Conservation (phyloP, 2,888 invertebrate species). For the Coleophora flavipennella region DNA sequence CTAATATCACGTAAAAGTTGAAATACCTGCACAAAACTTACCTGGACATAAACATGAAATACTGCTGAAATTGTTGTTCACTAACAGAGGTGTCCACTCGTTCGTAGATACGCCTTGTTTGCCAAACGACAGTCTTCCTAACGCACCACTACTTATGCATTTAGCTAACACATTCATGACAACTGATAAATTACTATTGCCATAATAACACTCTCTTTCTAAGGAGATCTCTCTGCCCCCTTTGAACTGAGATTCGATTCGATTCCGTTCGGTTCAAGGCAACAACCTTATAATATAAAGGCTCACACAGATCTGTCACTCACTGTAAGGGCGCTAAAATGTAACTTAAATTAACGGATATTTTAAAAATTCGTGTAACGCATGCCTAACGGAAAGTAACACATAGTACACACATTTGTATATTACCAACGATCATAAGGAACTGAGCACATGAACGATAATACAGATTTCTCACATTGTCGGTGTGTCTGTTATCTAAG, state of each 20-base stretch:
- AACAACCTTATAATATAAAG: no score
- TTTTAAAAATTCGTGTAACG: background rate
- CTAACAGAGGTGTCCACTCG: conserved; percentile 48
- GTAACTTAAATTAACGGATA: no score
- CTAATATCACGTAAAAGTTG: no score
- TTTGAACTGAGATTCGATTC: no score
- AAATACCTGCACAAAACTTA: conserved; percentile 14
- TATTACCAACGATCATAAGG: background rate
- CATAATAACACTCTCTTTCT: conserved; percentile 7
- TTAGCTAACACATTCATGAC: conserved; percentile 30
- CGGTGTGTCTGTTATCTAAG: no score
- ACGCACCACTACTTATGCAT: conserved; percentile 24
- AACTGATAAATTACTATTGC: background rate
- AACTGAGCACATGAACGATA: background rate
- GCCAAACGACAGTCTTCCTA: conserved; percentile 25
- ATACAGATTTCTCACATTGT: no score
- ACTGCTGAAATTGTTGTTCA: conserved; percentile 14
- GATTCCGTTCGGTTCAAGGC: no score
- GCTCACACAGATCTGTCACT: no score
- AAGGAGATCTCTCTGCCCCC: no score
- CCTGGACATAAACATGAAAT: conserved; percentile 10
- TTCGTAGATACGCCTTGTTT: conserved; percentile 26
- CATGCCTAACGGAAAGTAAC: background rate
- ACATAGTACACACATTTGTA: background rate
- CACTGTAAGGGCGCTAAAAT: no score